Conservation (phyloP, 2,113 vertebrate genomes). For the Pristiophorus japonicus region DNA sequence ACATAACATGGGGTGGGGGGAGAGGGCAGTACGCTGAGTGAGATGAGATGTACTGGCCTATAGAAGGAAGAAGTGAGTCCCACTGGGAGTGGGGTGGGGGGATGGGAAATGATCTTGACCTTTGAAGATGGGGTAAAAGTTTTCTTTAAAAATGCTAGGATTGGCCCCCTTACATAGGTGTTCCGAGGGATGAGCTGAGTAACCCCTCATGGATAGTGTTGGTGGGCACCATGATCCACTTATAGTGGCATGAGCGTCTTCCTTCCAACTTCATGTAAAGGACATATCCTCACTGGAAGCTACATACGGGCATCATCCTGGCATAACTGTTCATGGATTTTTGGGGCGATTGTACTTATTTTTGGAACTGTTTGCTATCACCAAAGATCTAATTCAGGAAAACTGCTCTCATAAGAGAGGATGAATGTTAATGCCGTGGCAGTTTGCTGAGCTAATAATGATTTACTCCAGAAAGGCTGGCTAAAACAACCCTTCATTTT, state of each 20-base stretch:
- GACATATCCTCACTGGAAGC: background rate
- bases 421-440: background rate
- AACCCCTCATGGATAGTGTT: background rate
- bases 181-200: background rate
- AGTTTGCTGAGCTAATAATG: background rate
- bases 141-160: background rate
- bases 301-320: background rate
- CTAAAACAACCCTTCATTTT: background rate
- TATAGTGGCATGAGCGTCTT: background rate
- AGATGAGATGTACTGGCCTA: background rate
- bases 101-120: background rate
- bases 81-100: background rate
- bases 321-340: background rate
- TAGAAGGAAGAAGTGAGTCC: background rate
- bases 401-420: background rate
- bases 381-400: background rate
- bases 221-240: background rate
- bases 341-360: background rate
- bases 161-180: background rate
- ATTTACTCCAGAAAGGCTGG: background rate
- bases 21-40: background rate
- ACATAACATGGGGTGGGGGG: no score
- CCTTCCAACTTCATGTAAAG: background rate
- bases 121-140: background rate
- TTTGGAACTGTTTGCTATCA: background rate